phyloP scores from a whole-genome alignment of 2,888 invertebrate genomes.

The Nipponacmea schrenckii region DNA sequence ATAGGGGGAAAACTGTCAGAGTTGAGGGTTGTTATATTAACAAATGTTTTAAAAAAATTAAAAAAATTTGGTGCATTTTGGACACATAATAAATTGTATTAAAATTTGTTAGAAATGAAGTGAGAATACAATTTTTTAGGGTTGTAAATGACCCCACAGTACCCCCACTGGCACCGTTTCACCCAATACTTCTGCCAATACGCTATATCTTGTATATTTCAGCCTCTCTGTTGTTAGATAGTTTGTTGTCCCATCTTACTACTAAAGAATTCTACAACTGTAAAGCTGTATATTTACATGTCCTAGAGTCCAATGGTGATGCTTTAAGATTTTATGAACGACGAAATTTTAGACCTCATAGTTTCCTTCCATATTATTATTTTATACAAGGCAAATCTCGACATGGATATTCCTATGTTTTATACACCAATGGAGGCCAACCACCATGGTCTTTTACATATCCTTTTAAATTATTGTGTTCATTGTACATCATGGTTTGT shows the following conservation, averaged over 20 bases:
- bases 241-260: conserved; percentile 86
- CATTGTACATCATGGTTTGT: neutral
- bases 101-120: too few species aligned
- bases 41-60: too few species aligned
- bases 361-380: conserved; percentile 95
- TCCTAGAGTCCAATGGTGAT: conserved; percentile 92
- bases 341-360: conserved; percentile 82
- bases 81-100: too few species aligned
- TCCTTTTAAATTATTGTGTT: conserved; percentile 53
- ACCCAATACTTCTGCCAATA: too few species aligned
- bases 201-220: conserved; percentile 22
- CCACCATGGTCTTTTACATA: conserved; percentile 82
- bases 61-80: too few species aligned
- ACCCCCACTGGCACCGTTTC: too few species aligned
- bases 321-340: conserved; percentile 97
- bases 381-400: conserved; percentile 89
- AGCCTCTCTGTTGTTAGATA: conserved; percentile 91
- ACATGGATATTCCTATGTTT: conserved; percentile 96
- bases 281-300: conserved; percentile 96
- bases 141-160: too few species aligned
- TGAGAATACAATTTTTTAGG: too few species aligned
- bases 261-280: conserved; percentile 84
- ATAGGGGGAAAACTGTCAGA: too few species aligned
- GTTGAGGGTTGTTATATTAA: too few species aligned
- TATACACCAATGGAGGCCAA: conserved; percentile 96